Base-by-base conservation (phyloP, 2,797 vertebrate species). In the Jordanella pulchra region DNA sequence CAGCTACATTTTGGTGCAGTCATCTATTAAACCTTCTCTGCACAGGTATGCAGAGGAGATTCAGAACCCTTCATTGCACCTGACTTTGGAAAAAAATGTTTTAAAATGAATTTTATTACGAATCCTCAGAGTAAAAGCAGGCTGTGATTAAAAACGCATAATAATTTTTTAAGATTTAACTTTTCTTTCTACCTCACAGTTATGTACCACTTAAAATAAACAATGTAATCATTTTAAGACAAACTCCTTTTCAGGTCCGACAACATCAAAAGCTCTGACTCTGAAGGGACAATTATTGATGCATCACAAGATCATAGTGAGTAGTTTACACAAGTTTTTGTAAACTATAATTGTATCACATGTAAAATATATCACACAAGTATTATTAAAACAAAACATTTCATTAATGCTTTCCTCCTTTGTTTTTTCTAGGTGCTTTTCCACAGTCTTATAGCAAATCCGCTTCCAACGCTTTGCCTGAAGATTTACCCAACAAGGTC, bases 1-100 rank as follows among this genome's bases (percentile, higher is more conserved):
- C 4, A 90, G 90, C 10, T 95, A 94, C 18, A 35, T 84, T 79
- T 82, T 92, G 78, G 95, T 96, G 77, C 96, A 95, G 77, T 92
- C 92, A 30, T 93, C 93, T 83, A 89, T 94, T 77, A 94, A 95
- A 87, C 84, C 94, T 58, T 91, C 92, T 54, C 74, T 92, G 1
- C 91, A 95, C 28, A 96, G 97, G 97, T 98, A 90, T 50, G 23
- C 54, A 30, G 68, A 60, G 35, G 0, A 55, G 3, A 67, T 72
- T n/a, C 5, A 45, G 44, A 32, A 35, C 32, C 53, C 18, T 50
- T 28, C 25, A 28, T 4, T 39, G 3, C n/a, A 25, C 12, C 39
- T 18, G 39, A 63, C 11, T 2, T 7, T 25, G 60, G 32, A n/a
- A 14, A 42, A 25, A 14, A 60, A 35, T 9, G 18, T 10, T 17